Base-by-base conservation (phyloP, 2,797 vertebrate species). In the Streptopelia turtur region DNA sequence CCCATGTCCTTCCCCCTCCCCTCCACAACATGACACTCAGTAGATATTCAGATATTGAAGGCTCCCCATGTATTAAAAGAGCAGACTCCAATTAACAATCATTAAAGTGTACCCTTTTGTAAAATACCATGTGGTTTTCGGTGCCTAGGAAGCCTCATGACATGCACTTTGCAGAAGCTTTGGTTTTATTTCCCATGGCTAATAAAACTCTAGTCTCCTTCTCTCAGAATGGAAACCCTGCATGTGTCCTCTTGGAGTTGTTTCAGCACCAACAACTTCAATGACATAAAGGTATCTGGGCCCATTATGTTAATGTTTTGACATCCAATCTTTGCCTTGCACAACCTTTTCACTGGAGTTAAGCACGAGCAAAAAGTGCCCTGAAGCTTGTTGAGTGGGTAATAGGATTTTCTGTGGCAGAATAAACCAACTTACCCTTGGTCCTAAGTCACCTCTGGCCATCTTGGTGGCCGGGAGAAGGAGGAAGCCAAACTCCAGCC, bases 51-150 rank as follows among this genome's bases (percentile, higher is more conserved):
- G 89, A 93, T 87, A 78, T 11, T 30, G 96, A 98, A 96, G 78
- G 74, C 60, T 80, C 65, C 84, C 82, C 74, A 30, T 13, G 83
- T 83, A 87, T 76, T 94, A 21, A 49, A 96, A 94, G 92, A 94
- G 90, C 84, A 85, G 81, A 89, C 86, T 80, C 65, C 96, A 97
- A 97, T 96, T 96, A 98, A 63, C 92, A 85, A 91, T 84, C 91
- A 59, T 95, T 96, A 90, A 68, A 91, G 70, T 30, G 53, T 56
- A 52, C 56, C 85, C 25, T 49, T 75, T 47, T 20, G 43, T n/a
- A 53, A 72, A 84, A 92, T 24, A 68, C 31, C 88, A 87, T 4
- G 71, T 64, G 45, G 88, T 68, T 91, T 94, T 93, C 74, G 47
- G 63, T 63, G 50, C 83, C 86, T 80, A 53, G 90, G 91, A 95